These are phyloP conservation scores for Fregata magnificens DNA, from an alignment of 2,113 vertebrate genomes.

Conservation along the genomic window DNA sequence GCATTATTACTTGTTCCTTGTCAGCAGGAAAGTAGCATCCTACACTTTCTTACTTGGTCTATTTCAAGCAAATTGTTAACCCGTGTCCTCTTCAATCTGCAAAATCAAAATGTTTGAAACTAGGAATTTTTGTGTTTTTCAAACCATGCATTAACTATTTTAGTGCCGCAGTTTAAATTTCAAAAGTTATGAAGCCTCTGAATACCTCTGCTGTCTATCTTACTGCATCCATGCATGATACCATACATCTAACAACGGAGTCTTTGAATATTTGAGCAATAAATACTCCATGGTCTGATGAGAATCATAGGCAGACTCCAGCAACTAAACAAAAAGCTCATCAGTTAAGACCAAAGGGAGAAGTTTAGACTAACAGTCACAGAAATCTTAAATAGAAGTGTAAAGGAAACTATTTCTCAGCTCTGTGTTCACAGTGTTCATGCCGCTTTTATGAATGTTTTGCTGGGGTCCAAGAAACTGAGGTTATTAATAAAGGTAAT, in stretches of 20 bases:
- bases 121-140: neutral
- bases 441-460: neutral
- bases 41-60: accelerated
- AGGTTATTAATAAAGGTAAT: constrained; percentile 48
- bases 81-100: neutral
- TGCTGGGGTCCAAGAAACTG: neutral
- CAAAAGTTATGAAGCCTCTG: neutral
- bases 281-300: neutral
- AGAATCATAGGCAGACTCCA: neutral
- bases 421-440: neutral
- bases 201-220: neutral
- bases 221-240: neutral
- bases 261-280: neutral
- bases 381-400: neutral
- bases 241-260: neutral
- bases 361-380: neutral
- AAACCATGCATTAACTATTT: neutral
- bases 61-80: neutral
- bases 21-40: neutral
- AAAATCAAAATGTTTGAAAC: neutral
- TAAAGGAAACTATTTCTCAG: neutral
- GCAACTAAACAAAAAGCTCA: neutral
- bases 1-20: neutral
- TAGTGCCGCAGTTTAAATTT: neutral
- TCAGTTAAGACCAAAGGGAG: neutral